A percentile compares a stretch with the other conserved stretches of the same genome.
Evolutionary conservation across 2,113 vertebrate genomes (phyloP).

Genomic region (Prinia subflava): DNA sequence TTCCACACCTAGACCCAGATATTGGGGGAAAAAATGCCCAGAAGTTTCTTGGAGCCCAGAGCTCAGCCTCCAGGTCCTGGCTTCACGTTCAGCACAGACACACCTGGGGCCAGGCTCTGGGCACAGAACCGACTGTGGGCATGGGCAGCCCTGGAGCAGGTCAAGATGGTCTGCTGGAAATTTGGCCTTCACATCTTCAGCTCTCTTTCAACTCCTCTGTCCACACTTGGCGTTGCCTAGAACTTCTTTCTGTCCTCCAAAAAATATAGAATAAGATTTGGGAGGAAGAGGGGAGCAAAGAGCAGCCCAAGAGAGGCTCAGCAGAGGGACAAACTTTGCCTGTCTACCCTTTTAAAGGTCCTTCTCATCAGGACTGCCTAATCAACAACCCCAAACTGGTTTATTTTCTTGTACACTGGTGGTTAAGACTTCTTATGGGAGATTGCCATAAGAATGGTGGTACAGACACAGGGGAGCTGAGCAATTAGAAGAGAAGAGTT

Average conservation of each 20-base stretch:
- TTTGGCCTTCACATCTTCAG: background rate
- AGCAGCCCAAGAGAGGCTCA: background rate
- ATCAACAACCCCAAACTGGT: background rate
- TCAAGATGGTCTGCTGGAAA: background rate
- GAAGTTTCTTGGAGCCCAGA: background rate
- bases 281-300: background rate
- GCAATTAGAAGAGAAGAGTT: background rate
- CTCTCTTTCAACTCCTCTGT: background rate
- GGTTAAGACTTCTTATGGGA: background rate
- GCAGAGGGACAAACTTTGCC: background rate
- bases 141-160: fast-evolving
- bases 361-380: background rate
- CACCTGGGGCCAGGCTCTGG: background rate
- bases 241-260: background rate
- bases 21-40: background rate
- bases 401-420: background rate
- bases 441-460: background rate
- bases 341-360: background rate
- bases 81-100: background rate
- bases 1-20: background rate
- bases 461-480: background rate
- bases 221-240: background rate
- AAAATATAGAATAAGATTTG: background rate
- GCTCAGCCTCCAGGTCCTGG: background rate
- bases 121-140: fast-evolving